Evolutionary conservation across 2,888 invertebrate genomes (phyloP).

Genomic region (Chrysopilus asiliformis): DNA sequence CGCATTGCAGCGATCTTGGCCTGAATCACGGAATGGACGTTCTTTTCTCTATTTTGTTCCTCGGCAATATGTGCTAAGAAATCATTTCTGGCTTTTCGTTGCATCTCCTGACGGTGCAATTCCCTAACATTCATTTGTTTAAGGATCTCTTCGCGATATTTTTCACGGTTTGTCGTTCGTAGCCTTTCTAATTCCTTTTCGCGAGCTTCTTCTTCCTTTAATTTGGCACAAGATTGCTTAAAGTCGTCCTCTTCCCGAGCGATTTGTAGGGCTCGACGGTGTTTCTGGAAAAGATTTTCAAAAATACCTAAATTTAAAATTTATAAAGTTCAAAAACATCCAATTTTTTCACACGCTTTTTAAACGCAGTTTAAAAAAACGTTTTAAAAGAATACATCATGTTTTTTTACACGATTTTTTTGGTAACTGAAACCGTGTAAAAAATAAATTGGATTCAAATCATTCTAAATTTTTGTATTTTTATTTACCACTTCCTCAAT

Average conservation of each 20-base stretch:
- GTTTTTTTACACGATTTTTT: no score
- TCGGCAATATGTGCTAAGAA: conserved; percentile 28
- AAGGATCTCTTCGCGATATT: conserved; percentile 30
- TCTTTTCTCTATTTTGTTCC: conserved; percentile 28
- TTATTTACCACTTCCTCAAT: conserved; percentile 23
- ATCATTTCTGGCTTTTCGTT: conserved; percentile 25
- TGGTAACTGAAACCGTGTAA: no score
- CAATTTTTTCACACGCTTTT: no score
- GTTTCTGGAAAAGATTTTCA: conserved; percentile 19
- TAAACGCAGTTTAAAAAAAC: no score
- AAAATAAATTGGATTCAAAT: background rate
- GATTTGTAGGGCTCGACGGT: conserved; percentile 29
- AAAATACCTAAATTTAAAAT: no score
- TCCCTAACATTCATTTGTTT: conserved; percentile 32
- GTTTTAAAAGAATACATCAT: no score
- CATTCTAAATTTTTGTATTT: background rate
- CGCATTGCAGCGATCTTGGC: conserved; percentile 32
- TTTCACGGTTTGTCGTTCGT: conserved; percentile 21
- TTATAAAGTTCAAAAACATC: no score
- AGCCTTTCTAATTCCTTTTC: conserved; percentile 23
- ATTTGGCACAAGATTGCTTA: conserved; percentile 23
- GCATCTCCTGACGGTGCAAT: conserved; percentile 24
- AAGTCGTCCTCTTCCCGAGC: conserved; percentile 32
- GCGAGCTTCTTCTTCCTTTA: conserved; percentile 28
- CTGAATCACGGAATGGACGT: conserved; percentile 29